Percentiles rank a stretch among this genome's conserved stretches.
Conservation (phyloP, 2,888 invertebrate species). For the Polydesmus complanatus region DNA sequence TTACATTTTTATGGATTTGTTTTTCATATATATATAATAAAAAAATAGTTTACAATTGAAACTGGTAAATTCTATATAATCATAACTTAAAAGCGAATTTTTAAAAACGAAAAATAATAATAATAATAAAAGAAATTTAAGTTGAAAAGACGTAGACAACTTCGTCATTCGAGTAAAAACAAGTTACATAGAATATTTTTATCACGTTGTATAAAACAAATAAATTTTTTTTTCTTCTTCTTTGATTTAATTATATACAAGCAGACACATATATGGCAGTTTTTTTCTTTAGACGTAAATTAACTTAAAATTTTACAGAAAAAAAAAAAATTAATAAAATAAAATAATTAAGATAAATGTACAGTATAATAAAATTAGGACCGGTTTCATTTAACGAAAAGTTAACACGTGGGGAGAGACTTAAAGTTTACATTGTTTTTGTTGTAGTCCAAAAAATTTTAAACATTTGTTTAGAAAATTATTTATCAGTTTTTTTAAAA, state of each 20-base stretch:
- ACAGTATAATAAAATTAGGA: no score
- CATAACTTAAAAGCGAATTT: not conserved
- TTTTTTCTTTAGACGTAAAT: not conserved
- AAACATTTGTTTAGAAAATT: no score
- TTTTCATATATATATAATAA: not conserved
- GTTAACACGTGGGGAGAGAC: no score
- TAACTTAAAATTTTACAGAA: not conserved
- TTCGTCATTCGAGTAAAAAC: no score
- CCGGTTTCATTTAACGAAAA: no score
- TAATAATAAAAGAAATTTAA: no score
- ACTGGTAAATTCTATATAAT: not conserved
- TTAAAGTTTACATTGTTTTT: no score
- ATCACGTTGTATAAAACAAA: not conserved
- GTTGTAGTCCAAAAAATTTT: no score
- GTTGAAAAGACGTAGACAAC: no score
- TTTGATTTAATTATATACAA: no score
- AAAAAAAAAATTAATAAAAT: not conserved
- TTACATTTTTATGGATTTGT: not conserved
- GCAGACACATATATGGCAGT: not conserved
- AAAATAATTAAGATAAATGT: not conserved
- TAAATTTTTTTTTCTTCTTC: not conserved
- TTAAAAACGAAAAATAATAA: no score
- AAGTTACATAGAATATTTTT: not conserved
- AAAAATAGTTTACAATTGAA: not conserved
- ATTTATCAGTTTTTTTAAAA: no score